These are phyloP conservation scores for Lophura nycthemera DNA, from an alignment of 2,113 vertebrate genomes.

Conservation along the genomic window DNA sequence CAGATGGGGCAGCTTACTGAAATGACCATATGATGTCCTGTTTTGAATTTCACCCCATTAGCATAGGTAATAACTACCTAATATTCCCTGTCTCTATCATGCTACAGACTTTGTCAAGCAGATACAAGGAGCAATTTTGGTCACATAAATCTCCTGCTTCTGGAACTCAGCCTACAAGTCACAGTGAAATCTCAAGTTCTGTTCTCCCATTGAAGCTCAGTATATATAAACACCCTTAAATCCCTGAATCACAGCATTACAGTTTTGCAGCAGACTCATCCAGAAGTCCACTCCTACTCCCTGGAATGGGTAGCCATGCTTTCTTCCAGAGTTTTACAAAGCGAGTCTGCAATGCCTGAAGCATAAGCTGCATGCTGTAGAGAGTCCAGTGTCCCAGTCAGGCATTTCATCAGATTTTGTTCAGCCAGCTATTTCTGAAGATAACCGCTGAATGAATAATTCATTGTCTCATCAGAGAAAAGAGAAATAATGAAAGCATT, in stretches of 20 bases:
- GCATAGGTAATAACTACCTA: neutral
- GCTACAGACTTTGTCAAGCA: neutral
- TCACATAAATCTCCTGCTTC: neutral
- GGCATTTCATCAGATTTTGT: neutral
- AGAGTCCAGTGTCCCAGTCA: neutral
- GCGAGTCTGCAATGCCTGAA: neutral
- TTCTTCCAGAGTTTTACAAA: neutral
- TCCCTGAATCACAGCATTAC: neutral
- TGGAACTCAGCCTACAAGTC: neutral
- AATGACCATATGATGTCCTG: neutral
- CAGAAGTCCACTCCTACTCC: neutral
- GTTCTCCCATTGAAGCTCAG: neutral
- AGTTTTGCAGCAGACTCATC: neutral
- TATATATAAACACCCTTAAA: rapidly evolving
- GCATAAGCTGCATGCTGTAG: neutral
- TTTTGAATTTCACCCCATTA: neutral
- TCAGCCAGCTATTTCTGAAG: neutral
- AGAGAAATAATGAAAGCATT: neutral
- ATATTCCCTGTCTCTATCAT: neutral
- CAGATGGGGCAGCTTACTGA: neutral
- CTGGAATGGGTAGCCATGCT: neutral
- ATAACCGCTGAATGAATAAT: neutral
- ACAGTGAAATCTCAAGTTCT: neutral
- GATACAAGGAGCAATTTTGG: neutral
- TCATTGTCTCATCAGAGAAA: neutral